These are phyloP conservation scores for Pogonocherus hispidulus DNA, from an alignment of 2,888 invertebrate genomes.

Conservation along the genomic window DNA sequence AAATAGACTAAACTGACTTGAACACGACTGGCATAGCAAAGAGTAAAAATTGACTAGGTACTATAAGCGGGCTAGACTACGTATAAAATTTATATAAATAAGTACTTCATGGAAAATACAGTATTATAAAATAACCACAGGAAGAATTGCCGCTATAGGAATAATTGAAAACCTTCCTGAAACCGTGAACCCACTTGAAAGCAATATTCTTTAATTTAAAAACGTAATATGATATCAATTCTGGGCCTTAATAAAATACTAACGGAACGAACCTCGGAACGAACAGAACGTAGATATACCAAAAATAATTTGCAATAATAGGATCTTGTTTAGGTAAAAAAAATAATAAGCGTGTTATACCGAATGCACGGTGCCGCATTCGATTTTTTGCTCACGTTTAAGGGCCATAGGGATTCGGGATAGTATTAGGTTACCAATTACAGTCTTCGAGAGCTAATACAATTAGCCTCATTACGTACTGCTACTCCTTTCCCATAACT, in stretches of 20 bases:
- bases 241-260: slow-evolving; percentile 18
- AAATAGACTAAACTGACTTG: too few species aligned
- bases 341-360: slow-evolving; percentile 31
- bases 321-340: slow-evolving; percentile 34
- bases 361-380: slow-evolving; percentile 31
- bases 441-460: slow-evolving; percentile 57
- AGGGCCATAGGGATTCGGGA: slow-evolving; percentile 46
- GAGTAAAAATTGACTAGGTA: too few species aligned
- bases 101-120: too few species aligned
- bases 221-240: slow-evolving; percentile 27
- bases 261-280: too few species aligned
- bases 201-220: slow-evolving; percentile 29
- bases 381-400: slow-evolving; percentile 54
- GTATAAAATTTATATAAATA: too few species aligned
- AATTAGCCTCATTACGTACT: slow-evolving; percentile 59
- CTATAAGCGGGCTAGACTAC: too few species aligned
- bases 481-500: slow-evolving; percentile 49
- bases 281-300: too few species aligned
- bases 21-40: too few species aligned
- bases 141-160: slow-evolving; percentile 7
- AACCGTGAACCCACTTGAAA: slow-evolving; percentile 5
- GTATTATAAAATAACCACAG: too few species aligned
- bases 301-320: slow-evolving; percentile 36
- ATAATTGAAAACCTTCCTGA: slow-evolving; percentile 15
- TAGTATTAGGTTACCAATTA: slow-evolving; percentile 61